phyloP scores from a whole-genome alignment of 2,797 vertebrate genomes.

The Macrochelys suwanniensis region DNA sequence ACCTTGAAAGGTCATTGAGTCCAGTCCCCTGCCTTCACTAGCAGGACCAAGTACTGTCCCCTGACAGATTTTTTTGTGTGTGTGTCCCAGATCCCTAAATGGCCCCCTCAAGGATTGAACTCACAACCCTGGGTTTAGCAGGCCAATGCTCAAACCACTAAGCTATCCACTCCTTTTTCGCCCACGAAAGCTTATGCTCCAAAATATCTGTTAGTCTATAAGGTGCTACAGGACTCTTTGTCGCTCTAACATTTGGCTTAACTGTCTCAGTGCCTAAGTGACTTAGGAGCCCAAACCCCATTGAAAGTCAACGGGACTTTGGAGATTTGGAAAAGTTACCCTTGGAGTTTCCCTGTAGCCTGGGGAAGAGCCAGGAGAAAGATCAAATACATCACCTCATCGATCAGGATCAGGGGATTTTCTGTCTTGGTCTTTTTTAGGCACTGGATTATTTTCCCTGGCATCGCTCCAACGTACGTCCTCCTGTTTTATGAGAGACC shows the following conservation, averaged over 20 bases:
- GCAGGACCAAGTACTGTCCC: too few relatives aligned
- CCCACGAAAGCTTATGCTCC: too few relatives aligned
- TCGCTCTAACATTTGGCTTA: neutral
- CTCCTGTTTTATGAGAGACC: constrained; percentile 83
- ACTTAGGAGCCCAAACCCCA: neutral
- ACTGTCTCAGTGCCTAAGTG: neutral
- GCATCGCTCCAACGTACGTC: constrained; percentile 98
- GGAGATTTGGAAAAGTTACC: neutral
- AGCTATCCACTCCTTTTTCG: too few relatives aligned
- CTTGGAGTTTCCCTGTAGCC: neutral
- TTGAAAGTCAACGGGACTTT: neutral
- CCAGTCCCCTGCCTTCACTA: too few relatives aligned
- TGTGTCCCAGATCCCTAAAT: too few relatives aligned
- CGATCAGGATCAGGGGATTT: constrained; percentile 95
- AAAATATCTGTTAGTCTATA: too few relatives aligned
- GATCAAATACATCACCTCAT: constrained; percentile 86
- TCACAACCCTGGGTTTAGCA: too few relatives aligned
- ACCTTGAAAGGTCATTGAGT: too few relatives aligned
- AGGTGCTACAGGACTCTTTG: too few relatives aligned
- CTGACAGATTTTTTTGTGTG: too few relatives aligned
- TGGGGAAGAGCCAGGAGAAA: neutral
- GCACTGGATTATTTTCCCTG: constrained; percentile 98
- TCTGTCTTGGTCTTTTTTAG: constrained; percentile 98
- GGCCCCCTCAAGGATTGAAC: too few relatives aligned
- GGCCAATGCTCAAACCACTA: too few relatives aligned